phyloP scores from a whole-genome alignment of 2,113 vertebrate species.

The Calonectris borealis region DNA sequence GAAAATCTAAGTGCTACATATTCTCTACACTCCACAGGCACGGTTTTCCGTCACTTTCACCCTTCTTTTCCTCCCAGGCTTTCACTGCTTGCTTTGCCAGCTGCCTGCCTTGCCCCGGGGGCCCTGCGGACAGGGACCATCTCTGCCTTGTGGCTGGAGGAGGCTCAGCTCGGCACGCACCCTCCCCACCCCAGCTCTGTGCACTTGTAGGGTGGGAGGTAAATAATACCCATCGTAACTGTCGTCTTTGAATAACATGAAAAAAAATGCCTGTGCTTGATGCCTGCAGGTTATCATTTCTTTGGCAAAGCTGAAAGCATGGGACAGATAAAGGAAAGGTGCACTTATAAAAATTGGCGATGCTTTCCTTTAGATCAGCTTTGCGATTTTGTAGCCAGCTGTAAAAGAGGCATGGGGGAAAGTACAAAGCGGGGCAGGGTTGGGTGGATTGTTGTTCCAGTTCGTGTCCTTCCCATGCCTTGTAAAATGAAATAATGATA shows the following conservation, averaged over 20 bases:
- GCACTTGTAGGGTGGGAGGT: background rate
- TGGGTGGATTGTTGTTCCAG: background rate
- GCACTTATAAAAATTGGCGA: background rate
- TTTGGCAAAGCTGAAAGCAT: background rate
- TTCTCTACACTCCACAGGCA: background rate
- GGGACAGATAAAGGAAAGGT: background rate
- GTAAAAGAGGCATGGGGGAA: background rate
- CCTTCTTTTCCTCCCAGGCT: background rate
- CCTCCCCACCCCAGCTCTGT: background rate
- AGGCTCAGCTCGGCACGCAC: rapidly evolving
- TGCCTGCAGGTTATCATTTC: background rate
- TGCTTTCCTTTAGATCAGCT: background rate
- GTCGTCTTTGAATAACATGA: background rate
- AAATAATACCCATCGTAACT: background rate
- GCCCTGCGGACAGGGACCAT: background rate
- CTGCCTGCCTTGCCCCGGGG: background rate
- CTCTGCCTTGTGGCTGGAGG: background rate
- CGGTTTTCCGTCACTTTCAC: rapidly evolving
- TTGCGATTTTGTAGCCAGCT: background rate
- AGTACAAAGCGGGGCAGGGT: background rate
- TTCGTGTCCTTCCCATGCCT: background rate
- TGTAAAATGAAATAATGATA: constrained; percentile 27
- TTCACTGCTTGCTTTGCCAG: background rate
- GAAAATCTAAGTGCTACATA: background rate
- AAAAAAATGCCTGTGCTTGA: background rate